Conservation (phyloP, 2,113 vertebrate species). For the Colinus virginianus region DNA sequence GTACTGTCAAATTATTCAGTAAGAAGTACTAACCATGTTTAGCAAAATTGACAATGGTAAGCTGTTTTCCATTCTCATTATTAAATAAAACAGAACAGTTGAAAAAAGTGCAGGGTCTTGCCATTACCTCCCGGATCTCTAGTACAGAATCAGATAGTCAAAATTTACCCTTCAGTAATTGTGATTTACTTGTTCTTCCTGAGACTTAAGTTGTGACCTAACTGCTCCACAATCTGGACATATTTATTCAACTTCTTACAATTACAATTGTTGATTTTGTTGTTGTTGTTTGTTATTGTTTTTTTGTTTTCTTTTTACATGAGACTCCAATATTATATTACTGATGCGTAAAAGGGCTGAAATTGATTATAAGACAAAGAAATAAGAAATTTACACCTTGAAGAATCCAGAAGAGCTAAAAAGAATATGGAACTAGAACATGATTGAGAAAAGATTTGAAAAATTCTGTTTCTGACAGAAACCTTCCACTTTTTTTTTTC, state of each 20-base stretch:
- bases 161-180: background rate
- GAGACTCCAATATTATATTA: conserved; percentile 30
- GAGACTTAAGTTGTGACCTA: background rate
- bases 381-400: background rate
- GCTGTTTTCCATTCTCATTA: background rate
- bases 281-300: too few species aligned
- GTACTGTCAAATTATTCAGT: background rate
- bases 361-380: background rate
- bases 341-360: background rate
- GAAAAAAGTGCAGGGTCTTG: background rate
- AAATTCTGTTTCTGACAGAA: background rate
- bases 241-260: background rate
- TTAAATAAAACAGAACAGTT: background rate
- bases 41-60: background rate
- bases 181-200: background rate
- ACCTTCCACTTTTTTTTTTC: background rate
- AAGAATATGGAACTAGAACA: background rate
- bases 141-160: background rate
- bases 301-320: conserved; percentile 5
- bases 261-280: background rate
- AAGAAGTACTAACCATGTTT: background rate
- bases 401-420: background rate
- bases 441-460: background rate
- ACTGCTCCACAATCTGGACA: conserved; percentile 23
- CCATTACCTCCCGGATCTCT: background rate